These are phyloP conservation scores for Athalia circularis DNA, from an alignment of 2,888 invertebrate species.

Conservation along the genomic window DNA sequence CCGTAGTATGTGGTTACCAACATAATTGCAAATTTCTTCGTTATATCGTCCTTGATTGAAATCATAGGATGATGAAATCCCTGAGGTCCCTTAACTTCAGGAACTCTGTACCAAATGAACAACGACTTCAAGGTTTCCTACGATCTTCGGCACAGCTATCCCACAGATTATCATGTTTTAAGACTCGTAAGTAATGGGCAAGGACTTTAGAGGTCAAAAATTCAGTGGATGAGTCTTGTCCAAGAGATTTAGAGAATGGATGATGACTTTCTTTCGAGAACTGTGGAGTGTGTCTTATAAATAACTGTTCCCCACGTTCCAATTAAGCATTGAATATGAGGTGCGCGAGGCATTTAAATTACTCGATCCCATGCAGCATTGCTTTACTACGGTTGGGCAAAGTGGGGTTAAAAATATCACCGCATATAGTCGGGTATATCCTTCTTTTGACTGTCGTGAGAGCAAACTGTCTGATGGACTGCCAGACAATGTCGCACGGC, in stretches of 20 bases:
- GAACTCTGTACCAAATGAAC: no score
- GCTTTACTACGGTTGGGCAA: background rate
- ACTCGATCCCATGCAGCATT: background rate
- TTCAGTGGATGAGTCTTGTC: background rate
- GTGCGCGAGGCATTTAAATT: no score
- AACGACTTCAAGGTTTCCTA: background rate
- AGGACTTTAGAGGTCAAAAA: background rate
- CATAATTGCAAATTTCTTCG: background rate
- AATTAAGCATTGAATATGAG: no score
- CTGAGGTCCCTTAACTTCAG: background rate
- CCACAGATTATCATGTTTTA: background rate
- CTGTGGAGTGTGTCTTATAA: background rate
- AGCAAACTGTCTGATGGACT: slow-evolving; percentile 46
- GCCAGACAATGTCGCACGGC: slow-evolving; percentile 28
- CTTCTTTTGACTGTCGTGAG: slow-evolving; percentile 60
- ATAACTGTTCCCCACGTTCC: background rate
- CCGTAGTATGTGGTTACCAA: slow-evolving; percentile 7
- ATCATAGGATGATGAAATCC: background rate
- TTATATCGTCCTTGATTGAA: slow-evolving; percentile 31
- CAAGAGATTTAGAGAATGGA: background rate
- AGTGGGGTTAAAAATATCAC: slow-evolving; percentile 59
- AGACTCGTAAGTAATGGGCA: background rate
- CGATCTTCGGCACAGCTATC: background rate
- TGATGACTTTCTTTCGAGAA: background rate
- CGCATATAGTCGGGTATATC: slow-evolving; percentile 51